Conservation (phyloP, 2,797 vertebrate genomes). For the Jordanella pulchra region DNA sequence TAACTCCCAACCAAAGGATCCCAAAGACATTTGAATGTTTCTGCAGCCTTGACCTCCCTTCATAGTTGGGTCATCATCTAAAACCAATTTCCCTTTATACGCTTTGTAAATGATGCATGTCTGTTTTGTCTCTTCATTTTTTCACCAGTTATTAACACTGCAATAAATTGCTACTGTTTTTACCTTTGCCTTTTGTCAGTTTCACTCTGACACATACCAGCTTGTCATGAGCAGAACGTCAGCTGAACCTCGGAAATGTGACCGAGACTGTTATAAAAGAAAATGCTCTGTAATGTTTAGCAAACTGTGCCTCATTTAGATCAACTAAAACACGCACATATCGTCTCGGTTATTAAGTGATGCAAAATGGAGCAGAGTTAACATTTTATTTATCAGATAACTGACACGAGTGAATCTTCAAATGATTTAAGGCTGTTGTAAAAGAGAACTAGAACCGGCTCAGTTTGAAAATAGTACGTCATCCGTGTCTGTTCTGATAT, state of each 20-base stretch:
- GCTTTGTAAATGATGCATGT: constrained; percentile 22
- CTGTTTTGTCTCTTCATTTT: constrained; percentile 14
- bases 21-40: constrained; percentile 54
- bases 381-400: background rate
- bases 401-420: background rate
- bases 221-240: constrained; percentile 10
- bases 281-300: constrained; percentile 14
- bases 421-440: background rate
- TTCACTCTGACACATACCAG: background rate
- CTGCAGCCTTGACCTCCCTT: constrained; percentile 21
- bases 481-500: constrained; percentile 13
- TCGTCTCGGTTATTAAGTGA: background rate
- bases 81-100: constrained; percentile 26
- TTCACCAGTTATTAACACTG: constrained; percentile 15
- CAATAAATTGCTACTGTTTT: constrained; percentile 61
- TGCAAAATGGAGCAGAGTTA: background rate
- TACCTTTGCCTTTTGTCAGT: constrained; percentile 11
- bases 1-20: constrained; percentile 25
- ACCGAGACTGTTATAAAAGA: background rate
- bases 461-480: background rate
- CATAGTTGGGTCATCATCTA: constrained; percentile 3
- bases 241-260: constrained; percentile 31
- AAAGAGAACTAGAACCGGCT: background rate
- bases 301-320: constrained; percentile 19
- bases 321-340: background rate